phyloP scores from a whole-genome alignment of 30 jellyfish, hydroid and myxozoan species.

The Pelagia noctiluca region DNA sequence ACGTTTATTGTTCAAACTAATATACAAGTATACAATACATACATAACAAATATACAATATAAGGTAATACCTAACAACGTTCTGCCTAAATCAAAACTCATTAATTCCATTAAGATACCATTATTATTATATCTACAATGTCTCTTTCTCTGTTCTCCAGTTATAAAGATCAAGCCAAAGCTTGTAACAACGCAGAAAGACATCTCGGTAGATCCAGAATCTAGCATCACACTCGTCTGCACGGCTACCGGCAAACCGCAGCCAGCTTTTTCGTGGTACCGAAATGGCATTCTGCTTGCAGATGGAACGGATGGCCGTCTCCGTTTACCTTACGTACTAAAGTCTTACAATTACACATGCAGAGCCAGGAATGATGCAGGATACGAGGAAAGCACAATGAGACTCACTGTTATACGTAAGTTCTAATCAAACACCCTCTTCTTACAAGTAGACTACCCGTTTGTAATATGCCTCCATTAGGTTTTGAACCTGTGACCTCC shows the following conservation, averaged over 20 bases:
- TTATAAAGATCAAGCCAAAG: slow-evolving; percentile 70
- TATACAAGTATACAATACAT: no score
- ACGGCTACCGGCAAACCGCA: slow-evolving; percentile 79
- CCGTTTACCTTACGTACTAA: slow-evolving; percentile 3
- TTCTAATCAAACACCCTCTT: no score
- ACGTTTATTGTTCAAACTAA: no score
- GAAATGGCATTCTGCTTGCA: slow-evolving; percentile 56
- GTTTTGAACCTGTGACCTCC: no score
- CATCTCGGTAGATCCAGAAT: slow-evolving; percentile 61
- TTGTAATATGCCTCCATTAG: no score
- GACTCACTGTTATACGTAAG: slow-evolving; percentile 79
- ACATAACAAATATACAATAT: no score
- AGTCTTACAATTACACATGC: slow-evolving; percentile 68
- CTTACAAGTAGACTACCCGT: no score
- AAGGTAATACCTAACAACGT: no score
- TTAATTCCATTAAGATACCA: no score
- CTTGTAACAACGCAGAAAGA: slow-evolving; percentile 51
- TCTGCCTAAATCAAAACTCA: no score
- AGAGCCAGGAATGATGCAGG: slow-evolving; percentile 84
- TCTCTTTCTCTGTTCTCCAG: slow-evolving; percentile 3
- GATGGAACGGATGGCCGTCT: slow-evolving; percentile 67
- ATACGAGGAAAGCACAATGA: slow-evolving; percentile 56
- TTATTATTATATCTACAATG: no score
- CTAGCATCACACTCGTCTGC: slow-evolving; percentile 45
- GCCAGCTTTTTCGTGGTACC: slow-evolving; percentile 71